Evolutionary conservation across 92 coral and sea anemone genomes (phyloP).

Genomic region (Paragorgia papillata): DNA sequence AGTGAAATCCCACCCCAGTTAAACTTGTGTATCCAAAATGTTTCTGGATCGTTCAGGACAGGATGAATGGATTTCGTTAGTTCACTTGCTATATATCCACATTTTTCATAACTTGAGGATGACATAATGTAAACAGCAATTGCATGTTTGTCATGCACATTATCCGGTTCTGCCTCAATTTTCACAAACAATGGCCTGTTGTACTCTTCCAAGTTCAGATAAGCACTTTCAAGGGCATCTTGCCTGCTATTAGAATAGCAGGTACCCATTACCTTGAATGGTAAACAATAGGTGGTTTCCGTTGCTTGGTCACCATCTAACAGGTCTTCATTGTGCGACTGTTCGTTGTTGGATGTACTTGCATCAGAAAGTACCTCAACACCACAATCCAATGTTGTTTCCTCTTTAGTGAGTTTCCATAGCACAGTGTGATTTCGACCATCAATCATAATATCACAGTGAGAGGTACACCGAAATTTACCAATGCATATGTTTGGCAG

Average conservation of each 20-base stretch:
- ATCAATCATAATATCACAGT: slow-evolving; percentile 35
- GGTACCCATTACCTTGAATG: slow-evolving; percentile 67
- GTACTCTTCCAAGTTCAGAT: slow-evolving; percentile 50
- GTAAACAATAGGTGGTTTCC: slow-evolving; percentile 34
- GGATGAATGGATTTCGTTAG: slow-evolving; percentile 53
- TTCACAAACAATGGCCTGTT: slow-evolving; percentile 61
- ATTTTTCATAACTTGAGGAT: slow-evolving; percentile 31
- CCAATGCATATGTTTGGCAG: slow-evolving; percentile 28
- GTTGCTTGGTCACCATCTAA: not conserved
- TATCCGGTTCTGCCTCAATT: slow-evolving; percentile 60
- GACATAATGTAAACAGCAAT: slow-evolving; percentile 58
- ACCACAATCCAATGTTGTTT: slow-evolving; percentile 20
- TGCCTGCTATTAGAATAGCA: slow-evolving; percentile 50
- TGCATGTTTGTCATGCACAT: slow-evolving; percentile 56
- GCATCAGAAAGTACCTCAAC: slow-evolving; percentile 14
- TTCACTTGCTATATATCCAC: slow-evolving; percentile 53
- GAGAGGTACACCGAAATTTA: slow-evolving; percentile 41
- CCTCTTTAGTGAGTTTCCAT: slow-evolving; percentile 35
- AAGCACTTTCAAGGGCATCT: slow-evolving; percentile 51
- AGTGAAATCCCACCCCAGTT: too few relatives aligned
- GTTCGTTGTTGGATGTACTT: slow-evolving; percentile 2
- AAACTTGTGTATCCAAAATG: too few relatives aligned
- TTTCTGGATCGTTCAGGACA: not conserved
- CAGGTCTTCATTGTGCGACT: slow-evolving; percentile 1
- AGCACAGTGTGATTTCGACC: slow-evolving; percentile 39